A percentile compares a stretch with the other conserved stretches of the same genome.
phyloP scores from a whole-genome alignment of 1,140 invertebrate species.

The Papilio xuthus region DNA sequence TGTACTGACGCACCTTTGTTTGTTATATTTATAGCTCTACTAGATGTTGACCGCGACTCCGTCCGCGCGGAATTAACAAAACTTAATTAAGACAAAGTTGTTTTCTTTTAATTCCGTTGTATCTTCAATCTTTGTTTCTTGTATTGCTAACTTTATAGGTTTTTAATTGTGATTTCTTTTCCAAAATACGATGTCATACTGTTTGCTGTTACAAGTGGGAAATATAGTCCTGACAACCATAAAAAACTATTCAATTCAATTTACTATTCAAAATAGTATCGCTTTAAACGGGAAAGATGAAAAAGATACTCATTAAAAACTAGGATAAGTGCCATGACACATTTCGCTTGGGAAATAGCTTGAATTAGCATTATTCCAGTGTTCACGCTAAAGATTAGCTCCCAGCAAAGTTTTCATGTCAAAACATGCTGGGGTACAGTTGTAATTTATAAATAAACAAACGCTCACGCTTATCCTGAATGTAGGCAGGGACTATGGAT shows the following conservation, averaged over 20 bases:
- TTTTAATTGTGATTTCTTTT: too few relatives aligned
- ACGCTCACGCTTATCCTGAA: too few relatives aligned
- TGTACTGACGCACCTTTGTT: slow-evolving; percentile 18
- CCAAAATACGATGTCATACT: too few relatives aligned
- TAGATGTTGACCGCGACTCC: too few relatives aligned
- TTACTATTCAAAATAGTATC: background rate
- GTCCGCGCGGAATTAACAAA: too few relatives aligned
- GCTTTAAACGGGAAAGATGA: background rate
- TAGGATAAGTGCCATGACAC: slow-evolving; percentile 7
- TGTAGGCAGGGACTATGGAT: too few relatives aligned
- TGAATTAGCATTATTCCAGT: background rate
- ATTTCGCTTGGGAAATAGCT: slow-evolving; percentile 16
- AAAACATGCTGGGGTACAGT: background rate
- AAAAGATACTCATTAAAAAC: slow-evolving; percentile 14
- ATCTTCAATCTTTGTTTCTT: too few relatives aligned
- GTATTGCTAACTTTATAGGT: too few relatives aligned
- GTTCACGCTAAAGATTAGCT: background rate
- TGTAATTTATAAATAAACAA: background rate
- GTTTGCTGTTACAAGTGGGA: too few relatives aligned
- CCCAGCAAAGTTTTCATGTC: background rate
- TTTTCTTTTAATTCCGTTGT: too few relatives aligned
- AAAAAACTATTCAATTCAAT: background rate
- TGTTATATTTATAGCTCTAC: slow-evolving; percentile 29
- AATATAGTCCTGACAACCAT: too few relatives aligned
- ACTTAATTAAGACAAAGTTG: background rate